Evolutionary conservation across 2,888 invertebrate genomes (phyloP).

Genomic region (Parnassius apollo): DNA sequence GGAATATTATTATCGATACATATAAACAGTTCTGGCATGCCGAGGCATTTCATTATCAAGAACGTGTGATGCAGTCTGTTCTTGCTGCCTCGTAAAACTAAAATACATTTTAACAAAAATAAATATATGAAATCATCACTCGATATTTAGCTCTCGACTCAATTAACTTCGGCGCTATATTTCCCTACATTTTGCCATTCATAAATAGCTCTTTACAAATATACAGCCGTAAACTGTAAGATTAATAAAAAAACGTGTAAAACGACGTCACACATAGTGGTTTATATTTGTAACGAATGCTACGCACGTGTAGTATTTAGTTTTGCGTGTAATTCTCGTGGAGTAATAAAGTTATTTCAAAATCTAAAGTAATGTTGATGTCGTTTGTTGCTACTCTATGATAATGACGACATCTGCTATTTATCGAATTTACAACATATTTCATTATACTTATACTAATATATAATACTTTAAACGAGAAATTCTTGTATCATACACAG

Average conservation of each 20-base stretch:
- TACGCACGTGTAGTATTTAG: neutral
- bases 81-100: conserved; percentile 13
- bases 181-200: neutral
- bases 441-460: no score
- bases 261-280: neutral
- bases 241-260: neutral
- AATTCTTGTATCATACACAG: no score
- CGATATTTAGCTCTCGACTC: neutral
- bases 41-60: conserved; percentile 4
- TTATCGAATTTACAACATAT: no score
- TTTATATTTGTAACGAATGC: neutral
- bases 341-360: neutral
- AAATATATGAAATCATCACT: conserved; percentile 14
- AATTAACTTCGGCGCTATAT: conserved; percentile 1
- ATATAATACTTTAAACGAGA: no score
- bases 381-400: no score
- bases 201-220: neutral
- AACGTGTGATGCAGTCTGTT: conserved; percentile 5
- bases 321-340: neutral
- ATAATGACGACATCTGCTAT: no score
- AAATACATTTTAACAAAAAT: conserved; percentile 8
- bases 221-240: neutral
- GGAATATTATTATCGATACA: neutral
- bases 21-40: conserved; percentile 5
- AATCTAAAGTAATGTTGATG: no score